phyloP scores from a whole-genome alignment of 2,113 vertebrate species.

The Piprites chloris region DNA sequence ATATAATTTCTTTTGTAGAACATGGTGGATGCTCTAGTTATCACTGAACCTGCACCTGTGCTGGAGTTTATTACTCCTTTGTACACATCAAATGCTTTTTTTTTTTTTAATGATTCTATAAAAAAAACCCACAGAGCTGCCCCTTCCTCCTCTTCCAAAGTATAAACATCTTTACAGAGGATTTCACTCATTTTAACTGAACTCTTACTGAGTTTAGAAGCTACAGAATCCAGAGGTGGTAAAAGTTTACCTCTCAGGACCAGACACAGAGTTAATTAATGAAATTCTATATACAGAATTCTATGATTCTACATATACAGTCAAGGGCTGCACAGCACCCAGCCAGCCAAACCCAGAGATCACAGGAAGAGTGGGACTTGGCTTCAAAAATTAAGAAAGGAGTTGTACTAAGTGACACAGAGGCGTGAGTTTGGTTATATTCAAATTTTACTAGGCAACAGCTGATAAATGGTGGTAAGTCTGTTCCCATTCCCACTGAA shows the following conservation, averaged over 20 bases:
- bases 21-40: slow-evolving; percentile 8
- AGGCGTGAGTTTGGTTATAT: background rate
- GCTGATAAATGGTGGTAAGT: background rate
- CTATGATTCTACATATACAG: background rate
- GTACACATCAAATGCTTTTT: background rate
- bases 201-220: background rate
- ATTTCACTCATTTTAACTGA: background rate
- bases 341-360: background rate
- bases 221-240: background rate
- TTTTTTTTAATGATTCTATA: background rate
- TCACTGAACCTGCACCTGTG: slow-evolving; percentile 26
- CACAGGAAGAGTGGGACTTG: background rate
- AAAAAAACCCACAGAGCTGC: background rate
- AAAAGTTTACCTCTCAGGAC: background rate
- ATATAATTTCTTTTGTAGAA: slow-evolving; percentile 50
- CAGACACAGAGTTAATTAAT: background rate
- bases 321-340: background rate
- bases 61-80: background rate
- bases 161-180: background rate
- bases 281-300: background rate
- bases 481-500: background rate
- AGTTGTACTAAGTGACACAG: background rate
- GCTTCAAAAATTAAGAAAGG: background rate
- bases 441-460: background rate
- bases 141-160: background rate